A percentile compares a stretch with the other conserved stretches of the same genome.
Evolutionary conservation across 2,888 invertebrate species (phyloP).

Genomic region (Drosophila testacea): DNA sequence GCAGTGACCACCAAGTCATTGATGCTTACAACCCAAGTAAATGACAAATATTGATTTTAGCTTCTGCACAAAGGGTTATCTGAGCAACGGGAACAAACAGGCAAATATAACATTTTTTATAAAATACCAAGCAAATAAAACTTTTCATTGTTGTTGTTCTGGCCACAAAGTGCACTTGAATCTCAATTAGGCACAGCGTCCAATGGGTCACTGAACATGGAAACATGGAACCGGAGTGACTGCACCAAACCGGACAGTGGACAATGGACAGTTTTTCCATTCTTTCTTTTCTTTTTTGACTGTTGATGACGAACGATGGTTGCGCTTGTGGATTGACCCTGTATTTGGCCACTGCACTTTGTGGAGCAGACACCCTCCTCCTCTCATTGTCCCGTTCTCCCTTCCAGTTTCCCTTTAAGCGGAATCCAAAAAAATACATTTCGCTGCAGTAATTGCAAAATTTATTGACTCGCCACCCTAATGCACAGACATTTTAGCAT

Average conservation of each 20-base stretch:
- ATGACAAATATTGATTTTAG: constrained; percentile 64
- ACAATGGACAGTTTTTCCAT: constrained; percentile 33
- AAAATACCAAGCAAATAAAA: constrained; percentile 23
- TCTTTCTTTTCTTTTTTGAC: constrained; percentile 12
- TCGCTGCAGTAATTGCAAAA: constrained; percentile 53
- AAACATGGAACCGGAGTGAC: constrained; percentile 18
- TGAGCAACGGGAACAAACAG: constrained; percentile 46
- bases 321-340: constrained; percentile 56
- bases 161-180: constrained; percentile 66
- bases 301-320: constrained; percentile 45
- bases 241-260: constrained; percentile 40
- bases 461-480: constrained; percentile 69
- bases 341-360: constrained; percentile 70
- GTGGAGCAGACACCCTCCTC: constrained; percentile 21
- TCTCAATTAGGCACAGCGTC: constrained; percentile 69
- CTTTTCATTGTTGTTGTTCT: constrained; percentile 18
- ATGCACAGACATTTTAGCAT: constrained; percentile 48
- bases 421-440: constrained; percentile 16
- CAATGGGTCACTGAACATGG: constrained; percentile 62
- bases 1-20: not conserved
- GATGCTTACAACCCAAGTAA: constrained; percentile 10
- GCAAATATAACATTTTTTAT: constrained; percentile 32
- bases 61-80: constrained; percentile 46
- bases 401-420: not conserved
- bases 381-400: not conserved